Evolutionary conservation across 1,140 invertebrate genomes (phyloP), one percentile per base, ranked within the genome.

Genomic region (Ctenoplectra terminalis): DNA sequence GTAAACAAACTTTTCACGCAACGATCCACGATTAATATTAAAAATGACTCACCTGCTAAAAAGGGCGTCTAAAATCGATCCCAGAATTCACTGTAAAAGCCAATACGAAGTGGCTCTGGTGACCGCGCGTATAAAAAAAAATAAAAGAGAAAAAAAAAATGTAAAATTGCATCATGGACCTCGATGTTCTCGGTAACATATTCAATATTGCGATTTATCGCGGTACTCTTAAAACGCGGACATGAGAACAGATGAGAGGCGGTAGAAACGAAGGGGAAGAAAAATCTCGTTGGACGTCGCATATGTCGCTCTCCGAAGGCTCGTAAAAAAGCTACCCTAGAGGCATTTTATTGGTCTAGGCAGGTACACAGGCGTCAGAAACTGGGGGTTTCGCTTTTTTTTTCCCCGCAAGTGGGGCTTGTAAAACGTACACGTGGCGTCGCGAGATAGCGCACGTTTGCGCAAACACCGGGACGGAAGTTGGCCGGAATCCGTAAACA

Each of bases 321-420:
- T 72, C 69, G 43, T 72, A 72, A 79, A 79, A 79, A 72, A 52
- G 31, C 37, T 40, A 56, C 23, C 43, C 76, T 11, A 23, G 17
- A 40, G 46, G 54, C 13, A 50, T 79, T 79, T 79, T 72, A 79
- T 61, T 72, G 69, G 43, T 23, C 34, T 20, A 20, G 37, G 15
- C 4, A 40, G 40, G n/a, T n/a, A n/a, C n/a, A n/a, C n/a, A n/a
- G n/a, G n/a, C n/a, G n/a, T n/a, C n/a, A n/a, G n/a, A n/a, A n/a
- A n/a, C n/a, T n/a, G 15, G 13, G 1, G 20, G 29, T 29, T 71
- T 60, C 67, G 29, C 9, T 34, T 61, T 73, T 66, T n/a, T 46
- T 58, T 34, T 37, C 54, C 1, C 50, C 56, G 56, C 69, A 34
- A 61, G 76, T 61, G 31, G 26, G 8, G n/a, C 46, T 61, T 71